Evolutionary conservation across 2,113 vertebrate species (phyloP), one percentile per base, ranked within the genome.

Genomic region (Xiphorhynchus elegans): DNA sequence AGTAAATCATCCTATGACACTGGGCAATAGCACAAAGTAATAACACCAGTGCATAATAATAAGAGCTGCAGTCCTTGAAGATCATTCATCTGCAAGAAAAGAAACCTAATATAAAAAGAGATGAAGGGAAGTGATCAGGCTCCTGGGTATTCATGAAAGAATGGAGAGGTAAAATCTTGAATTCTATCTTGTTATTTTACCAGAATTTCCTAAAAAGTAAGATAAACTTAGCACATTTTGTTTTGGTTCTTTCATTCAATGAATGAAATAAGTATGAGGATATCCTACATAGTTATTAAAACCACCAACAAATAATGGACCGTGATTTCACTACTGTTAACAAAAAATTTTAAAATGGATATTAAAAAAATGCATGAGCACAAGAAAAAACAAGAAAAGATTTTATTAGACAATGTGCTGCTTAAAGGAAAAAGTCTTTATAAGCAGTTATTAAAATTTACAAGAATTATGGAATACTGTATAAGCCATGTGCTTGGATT

Each of bases 1-100:
- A 86, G 83, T 95, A 93, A 92, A 92, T 95, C 64, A 93, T 89
- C 35, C 35, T 72, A 5, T 87, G 86, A 84, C 79, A 95, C 46
- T 77, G 85, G 79, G 67, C 75, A 81, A 44, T 89, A 86, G 85
- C 79, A 86, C 39, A 55, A 60, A 74, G 63, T 80, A 90, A 84
- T 96, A 88, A 80, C 64, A 75, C 17, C 20, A 90, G 33, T 84
- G 68, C 35, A 50, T 92, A 72, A 81, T 81, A 80, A 17, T 77
- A 75, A 70, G 35, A 90, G 35, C 50, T 83, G 55, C 58, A 58
- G 46, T 87, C 35, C 42, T 90, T 86, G 72, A 92, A 55, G 56
- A 78, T 81, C 42, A 84, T 95, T 68, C 62, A 85, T 89, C 58
- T 87, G 39, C 35, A 82, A 50, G 49, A 79, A 80, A 76, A 70